Conservation (phyloP, 1,140 invertebrate species). For the Centruroides sculpturatus region DNA sequence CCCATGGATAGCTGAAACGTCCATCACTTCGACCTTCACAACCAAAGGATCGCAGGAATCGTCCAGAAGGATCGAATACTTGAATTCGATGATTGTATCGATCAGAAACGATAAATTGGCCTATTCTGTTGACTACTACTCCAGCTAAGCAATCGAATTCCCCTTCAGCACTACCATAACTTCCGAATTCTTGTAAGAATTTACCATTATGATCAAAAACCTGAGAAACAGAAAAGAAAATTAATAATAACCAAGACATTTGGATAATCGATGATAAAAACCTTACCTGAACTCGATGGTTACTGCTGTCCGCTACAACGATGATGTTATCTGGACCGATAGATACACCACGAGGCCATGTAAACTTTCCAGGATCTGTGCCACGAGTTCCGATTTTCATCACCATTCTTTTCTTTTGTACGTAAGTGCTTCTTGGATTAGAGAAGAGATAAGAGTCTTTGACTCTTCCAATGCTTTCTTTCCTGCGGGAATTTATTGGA, state of each 20-base stretch:
- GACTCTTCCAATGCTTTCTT: slow-evolving; percentile 1
- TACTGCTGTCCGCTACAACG: slow-evolving; percentile 88
- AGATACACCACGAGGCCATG: slow-evolving; percentile 89
- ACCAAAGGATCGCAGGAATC: slow-evolving; percentile 80
- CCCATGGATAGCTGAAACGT: slow-evolving; percentile 96
- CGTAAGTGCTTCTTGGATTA: slow-evolving; percentile 14
- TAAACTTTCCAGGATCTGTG: slow-evolving; percentile 89
- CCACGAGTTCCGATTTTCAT: slow-evolving; percentile 89
- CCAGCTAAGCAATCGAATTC: slow-evolving; percentile 94
- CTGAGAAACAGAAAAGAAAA: neutral
- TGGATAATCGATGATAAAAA: neutral
- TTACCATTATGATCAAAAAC: slow-evolving; percentile 74
- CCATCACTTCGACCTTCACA: slow-evolving; percentile 61
- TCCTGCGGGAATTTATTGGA: neutral
- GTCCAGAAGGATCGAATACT: slow-evolving; percentile 81
- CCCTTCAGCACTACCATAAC: slow-evolving; percentile 80
- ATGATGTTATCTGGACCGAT: slow-evolving; percentile 85
- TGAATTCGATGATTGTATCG: slow-evolving; percentile 89
- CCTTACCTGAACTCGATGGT: slow-evolving; percentile 61
- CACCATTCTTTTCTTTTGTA: slow-evolving; percentile 63
- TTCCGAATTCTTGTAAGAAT: slow-evolving; percentile 83
- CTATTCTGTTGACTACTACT: slow-evolving; percentile 84
- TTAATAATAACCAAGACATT: neutral
- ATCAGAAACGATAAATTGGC: slow-evolving; percentile 88
- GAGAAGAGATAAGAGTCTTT: slow-evolving; percentile 3